phyloP scores from a whole-genome alignment of 2,113 vertebrate species.

The Cacatua alba region DNA sequence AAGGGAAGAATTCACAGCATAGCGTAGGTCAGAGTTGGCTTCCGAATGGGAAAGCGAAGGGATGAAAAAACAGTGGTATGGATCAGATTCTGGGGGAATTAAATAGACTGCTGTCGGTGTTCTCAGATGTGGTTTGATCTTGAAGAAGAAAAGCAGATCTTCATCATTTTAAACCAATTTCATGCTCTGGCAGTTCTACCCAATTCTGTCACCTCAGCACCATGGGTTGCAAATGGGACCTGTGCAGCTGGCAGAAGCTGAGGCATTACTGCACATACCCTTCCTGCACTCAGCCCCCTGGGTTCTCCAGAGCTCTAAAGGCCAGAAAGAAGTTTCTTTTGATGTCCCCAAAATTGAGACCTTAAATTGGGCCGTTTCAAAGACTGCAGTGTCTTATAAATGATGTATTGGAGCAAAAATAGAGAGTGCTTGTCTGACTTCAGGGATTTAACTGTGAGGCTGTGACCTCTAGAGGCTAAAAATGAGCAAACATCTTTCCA shows the following conservation, averaged over 20 bases:
- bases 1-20: neutral
- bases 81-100: conserved; percentile 49
- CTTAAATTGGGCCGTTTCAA: conserved; percentile 9
- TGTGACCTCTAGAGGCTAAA: conserved; percentile 63
- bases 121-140: conserved; percentile 70
- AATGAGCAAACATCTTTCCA: conserved; percentile 50
- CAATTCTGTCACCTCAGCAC: conserved; percentile 48
- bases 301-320: neutral
- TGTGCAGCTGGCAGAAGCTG: neutral
- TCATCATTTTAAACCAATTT: conserved; percentile 80
- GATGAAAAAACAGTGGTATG: conserved; percentile 21
- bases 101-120: conserved; percentile 44
- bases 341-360: neutral
- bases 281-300: neutral
- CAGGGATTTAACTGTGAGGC: conserved; percentile 51
- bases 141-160: conserved; percentile 66
- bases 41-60: conserved; percentile 24
- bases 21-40: neutral
- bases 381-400: conserved; percentile 4
- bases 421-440: conserved; percentile 14
- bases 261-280: neutral
- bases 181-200: conserved; percentile 64
- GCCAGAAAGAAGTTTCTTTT: neutral
- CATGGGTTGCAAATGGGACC: conserved; percentile 29
- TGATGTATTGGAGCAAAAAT: neutral